Base-by-base conservation (phyloP, 1,140 invertebrate genomes). In the Drosophila chauvacae region DNA sequence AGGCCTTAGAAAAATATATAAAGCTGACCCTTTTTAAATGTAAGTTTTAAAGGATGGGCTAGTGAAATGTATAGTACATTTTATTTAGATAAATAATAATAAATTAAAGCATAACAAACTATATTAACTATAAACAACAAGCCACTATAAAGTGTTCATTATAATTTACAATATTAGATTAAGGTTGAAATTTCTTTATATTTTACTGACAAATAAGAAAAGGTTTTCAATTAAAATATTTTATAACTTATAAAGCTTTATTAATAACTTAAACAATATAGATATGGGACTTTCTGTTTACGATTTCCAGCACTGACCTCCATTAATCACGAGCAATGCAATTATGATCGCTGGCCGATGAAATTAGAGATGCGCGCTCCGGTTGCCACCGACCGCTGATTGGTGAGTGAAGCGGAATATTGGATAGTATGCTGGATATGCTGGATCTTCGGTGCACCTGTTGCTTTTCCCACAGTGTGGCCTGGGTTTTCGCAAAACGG, bases 391-490 rank as follows among this genome's bases (percentile, higher is more conserved):
- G 28, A 18, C 13, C 28, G 18, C 18, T 47, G 45, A 7, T 26
- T 39, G 65, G 30, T 45, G 39, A 14, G 10, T 41, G 18, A 20
- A 37, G 33, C 33, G 33, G 33, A 33, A 33, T 33, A 33, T 5
- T 33, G 33, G 10, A 35, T 13, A 13, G 33, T 23, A 28, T 28
- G 50, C 6, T 7, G 30, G 55, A 41, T 56, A 41, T 48, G 58
- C 30, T 70, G 68, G 59, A 90, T 42, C 20, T 18, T 20, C 13
- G 23, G n/a, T 26, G 87, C 88, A 91, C 88, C 88, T 91, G 88
- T 91, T 91, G 88, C 66, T 71, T 88, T 91, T 91, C 84, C 90
- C 90, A 91, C 88, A 82, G 74, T 62, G 47, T 61, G 63, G 48
- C 63, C 63, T 70, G 30, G 48, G 33, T 60, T 63, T 76, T 72